Evolutionary conservation across 2,797 vertebrate genomes (phyloP).

Genomic region (Sandelia bainsii): DNA sequence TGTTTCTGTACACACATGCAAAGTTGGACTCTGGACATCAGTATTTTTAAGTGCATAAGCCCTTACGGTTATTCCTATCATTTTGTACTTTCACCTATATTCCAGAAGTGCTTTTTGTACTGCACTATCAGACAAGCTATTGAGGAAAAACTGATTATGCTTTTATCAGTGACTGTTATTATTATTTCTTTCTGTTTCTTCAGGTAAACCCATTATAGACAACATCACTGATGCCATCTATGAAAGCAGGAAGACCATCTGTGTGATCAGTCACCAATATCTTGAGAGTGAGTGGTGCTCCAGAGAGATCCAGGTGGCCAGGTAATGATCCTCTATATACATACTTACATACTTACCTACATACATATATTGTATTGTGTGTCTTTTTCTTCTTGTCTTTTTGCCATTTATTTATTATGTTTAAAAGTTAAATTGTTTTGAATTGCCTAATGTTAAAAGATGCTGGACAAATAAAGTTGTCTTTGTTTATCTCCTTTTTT

Average conservation of each 20-base stretch:
- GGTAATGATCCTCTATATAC: constrained; percentile 42
- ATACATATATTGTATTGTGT: too few relatives aligned
- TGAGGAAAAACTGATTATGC: background rate
- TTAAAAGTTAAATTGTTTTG: background rate
- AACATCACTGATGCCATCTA: constrained; percentile 86
- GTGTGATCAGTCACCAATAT: constrained; percentile 81
- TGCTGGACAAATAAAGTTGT: background rate
- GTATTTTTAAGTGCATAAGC: too few relatives aligned
- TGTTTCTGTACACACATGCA: background rate
- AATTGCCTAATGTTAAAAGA: background rate
- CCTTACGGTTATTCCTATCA: background rate
- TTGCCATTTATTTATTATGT: background rate
- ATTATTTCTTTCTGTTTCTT: background rate
- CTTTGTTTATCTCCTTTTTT: background rate
- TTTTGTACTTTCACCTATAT: constrained; percentile 4
- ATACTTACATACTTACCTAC: too few relatives aligned
- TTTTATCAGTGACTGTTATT: background rate
- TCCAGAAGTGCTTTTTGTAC: constrained; percentile 10
- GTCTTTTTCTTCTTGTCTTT: too few relatives aligned
- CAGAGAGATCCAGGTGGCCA: constrained; percentile 83
- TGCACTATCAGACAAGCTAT: background rate
- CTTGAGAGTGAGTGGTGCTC: constrained; percentile 86
- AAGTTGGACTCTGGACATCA: background rate
- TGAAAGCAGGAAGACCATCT: constrained; percentile 85
- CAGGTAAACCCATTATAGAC: constrained; percentile 82